Base-by-base conservation (phyloP, 2,888 invertebrate genomes). In the Conistra vaccinii region DNA sequence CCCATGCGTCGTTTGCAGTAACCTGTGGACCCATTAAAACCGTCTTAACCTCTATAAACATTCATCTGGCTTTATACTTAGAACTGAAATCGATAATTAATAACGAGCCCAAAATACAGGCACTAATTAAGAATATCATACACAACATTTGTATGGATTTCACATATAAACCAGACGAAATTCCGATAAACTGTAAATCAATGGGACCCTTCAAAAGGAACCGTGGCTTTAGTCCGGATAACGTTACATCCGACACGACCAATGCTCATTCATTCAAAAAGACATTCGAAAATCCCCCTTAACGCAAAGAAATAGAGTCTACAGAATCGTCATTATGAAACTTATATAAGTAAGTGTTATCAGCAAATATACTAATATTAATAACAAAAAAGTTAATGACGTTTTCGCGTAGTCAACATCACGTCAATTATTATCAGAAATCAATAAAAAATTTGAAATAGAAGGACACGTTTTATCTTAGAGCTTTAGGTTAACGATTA, bases 171-270 rank as follows among this genome's bases (percentile, higher is more conserved):
- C 68, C 78, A 81, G 71, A 81, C 76, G 66, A 84, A 80, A 81
- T 86, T 83, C 70, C 65, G 66, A 80, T 82, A 81, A 85, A 82
- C 78, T 78, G 69, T 81, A 75, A 81, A 85, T 87, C 84, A 87
- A 87, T 84, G 86, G 73, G 53, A 48, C 83, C 84, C 75, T 87
- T 87, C 77, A 82, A 83, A 74, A 83, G 81, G 77, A 78, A 67
- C 70, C 62, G 63, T 62, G 65, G 75, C 76, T 85, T 81, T 81
- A 81, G 53, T 75, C 71, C 80, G 85, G 85, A 87, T 86, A 85
- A 83, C 73, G 79, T 76, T 81, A 84, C 82, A 87, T 87, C 87
- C 82, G 80, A 82, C 79, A 77, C 75, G 73, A 73, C 53, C 60
- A 67, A 67, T 74, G 60, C 68, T 68, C 76, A 79, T 78, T 81